Base-by-base conservation (phyloP, 1,140 invertebrate genomes). In the Anastatus disparis region DNA sequence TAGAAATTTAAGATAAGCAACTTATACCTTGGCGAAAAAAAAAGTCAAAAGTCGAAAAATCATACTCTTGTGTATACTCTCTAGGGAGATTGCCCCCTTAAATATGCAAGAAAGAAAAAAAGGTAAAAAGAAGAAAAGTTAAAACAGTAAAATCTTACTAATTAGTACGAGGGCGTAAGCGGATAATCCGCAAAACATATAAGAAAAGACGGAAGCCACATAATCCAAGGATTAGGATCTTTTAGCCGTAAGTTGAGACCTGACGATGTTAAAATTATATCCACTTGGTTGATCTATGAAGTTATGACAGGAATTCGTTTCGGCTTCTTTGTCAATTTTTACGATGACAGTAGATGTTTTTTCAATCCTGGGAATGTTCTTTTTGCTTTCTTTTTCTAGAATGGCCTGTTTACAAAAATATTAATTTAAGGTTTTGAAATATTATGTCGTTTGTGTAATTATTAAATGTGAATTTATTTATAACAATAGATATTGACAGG, bases 131-230 rank as follows among this genome's bases (percentile, higher is more conserved):
- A n/a, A n/a, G n/a, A n/a, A n/a, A n/a, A n/a, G n/a, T n/a, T n/a
- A n/a, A n/a, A n/a, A n/a, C n/a, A n/a, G n/a, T n/a, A n/a, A n/a
- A n/a, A n/a, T n/a, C n/a, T n/a, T n/a, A n/a, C n/a, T n/a, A n/a
- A 69, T 69, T 53, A 61, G 56, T 35, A 15, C 44, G n/a, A 8
- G 15, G 52, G 24, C 38, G 6, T n/a, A 15, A 9, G 20, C n/a
- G 6, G 46, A 29, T 53, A 50, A 61, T 61, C 56, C 35, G 46
- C 22, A 61, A 61, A n/a, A 61, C 17, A 68, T 13, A 44, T n/a
- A 15, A 10, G 27, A 35, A 62, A 71, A 67, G 72, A 64, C 55
- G 71, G 67, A 56, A 70, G 31, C n/a, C 59, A 15, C 31, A 24
- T 75, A 67, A 42, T 75, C 63, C 56, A 20, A 26, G 27, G 48